These are phyloP conservation scores for Oophaga sylvatica DNA, from an alignment of 2,797 vertebrate species.

Conservation along the genomic window DNA sequence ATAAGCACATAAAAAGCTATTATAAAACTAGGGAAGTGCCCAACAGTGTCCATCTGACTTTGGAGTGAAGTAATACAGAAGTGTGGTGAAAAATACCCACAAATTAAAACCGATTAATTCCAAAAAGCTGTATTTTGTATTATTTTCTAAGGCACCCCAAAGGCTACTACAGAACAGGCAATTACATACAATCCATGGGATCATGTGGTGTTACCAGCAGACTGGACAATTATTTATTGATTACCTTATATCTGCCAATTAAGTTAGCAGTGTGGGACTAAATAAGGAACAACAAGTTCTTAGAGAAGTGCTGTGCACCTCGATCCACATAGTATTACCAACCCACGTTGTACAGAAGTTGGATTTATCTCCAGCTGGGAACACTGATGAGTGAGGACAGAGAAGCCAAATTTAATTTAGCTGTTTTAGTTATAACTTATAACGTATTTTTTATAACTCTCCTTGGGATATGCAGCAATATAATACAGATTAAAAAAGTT, in stretches of 20 bases:
- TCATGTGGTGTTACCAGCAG: slow-evolving; percentile 5
- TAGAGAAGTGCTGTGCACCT: not conserved
- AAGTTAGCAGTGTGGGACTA: slow-evolving; percentile 38
- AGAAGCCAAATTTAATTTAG: not conserved
- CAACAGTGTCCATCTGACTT: slow-evolving; percentile 3
- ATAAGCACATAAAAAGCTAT: not conserved
- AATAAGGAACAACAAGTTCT: slow-evolving; percentile 13
- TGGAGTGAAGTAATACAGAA: not conserved
- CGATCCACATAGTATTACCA: not conserved
- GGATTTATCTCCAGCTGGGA: not conserved
- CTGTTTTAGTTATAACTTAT: not conserved
- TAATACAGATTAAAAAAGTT: not conserved
- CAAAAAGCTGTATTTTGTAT: slow-evolving; percentile 11
- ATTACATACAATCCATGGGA: slow-evolving; percentile 42
- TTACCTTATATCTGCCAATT: slow-evolving; percentile 48
- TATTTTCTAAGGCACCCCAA: slow-evolving; percentile 26
- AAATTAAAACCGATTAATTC: slow-evolving; percentile 18
- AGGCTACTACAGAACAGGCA: slow-evolving; percentile 16
- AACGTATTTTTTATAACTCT: not conserved
- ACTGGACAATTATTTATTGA: slow-evolving; percentile 52
- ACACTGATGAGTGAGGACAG: not conserved
- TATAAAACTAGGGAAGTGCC: not conserved
- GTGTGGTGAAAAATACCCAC: not conserved
- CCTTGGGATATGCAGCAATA: not conserved
- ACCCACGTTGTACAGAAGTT: slow-evolving; percentile 2